These are phyloP conservation scores for Actinostola sp. DNA, from an alignment of 92 coral and sea anemone genomes.

Conservation along the genomic window DNA sequence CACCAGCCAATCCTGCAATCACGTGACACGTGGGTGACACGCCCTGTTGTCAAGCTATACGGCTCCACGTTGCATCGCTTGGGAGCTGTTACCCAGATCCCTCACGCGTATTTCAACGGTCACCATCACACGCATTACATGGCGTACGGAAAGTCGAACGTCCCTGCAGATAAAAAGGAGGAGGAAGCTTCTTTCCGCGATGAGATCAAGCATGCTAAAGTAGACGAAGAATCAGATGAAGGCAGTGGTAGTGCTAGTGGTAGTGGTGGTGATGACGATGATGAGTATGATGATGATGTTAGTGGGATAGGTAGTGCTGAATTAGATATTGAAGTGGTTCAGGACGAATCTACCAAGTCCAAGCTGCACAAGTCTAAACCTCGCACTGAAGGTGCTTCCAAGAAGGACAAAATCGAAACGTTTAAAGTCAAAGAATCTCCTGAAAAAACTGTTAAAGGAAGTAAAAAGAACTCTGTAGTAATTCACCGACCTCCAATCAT, in stretches of 20 bases:
- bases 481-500: conserved; percentile 95
- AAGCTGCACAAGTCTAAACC: conserved; percentile 33
- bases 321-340: conserved; percentile 42
- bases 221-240: background rate
- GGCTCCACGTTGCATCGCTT: conserved; percentile 60
- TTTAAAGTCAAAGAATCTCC: conserved; percentile 37
- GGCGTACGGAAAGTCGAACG: conserved; percentile 81
- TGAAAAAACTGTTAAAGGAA: conserved; percentile 64
- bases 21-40: conserved; percentile 80
- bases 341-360: conserved; percentile 9
- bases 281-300: conserved; percentile 8
- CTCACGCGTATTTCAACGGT: conserved; percentile 75
- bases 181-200: conserved; percentile 40
- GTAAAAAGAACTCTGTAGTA: conserved; percentile 92
- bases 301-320: conserved; percentile 25
- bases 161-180: conserved; percentile 60
- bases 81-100: conserved; percentile 66
- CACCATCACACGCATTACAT: conserved; percentile 59
- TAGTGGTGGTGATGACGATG: conserved; percentile 4
- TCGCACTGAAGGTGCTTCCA: conserved; percentile 60
- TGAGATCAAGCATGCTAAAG: conserved; percentile 33
- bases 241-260: conserved; percentile 2
- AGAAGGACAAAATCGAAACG: conserved; percentile 46
- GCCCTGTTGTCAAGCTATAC: conserved; percentile 56
- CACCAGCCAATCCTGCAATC: conserved; percentile 81